Evolutionary conservation across 2,113 vertebrate genomes (phyloP).

Genomic region (Elachura formosa): DNA sequence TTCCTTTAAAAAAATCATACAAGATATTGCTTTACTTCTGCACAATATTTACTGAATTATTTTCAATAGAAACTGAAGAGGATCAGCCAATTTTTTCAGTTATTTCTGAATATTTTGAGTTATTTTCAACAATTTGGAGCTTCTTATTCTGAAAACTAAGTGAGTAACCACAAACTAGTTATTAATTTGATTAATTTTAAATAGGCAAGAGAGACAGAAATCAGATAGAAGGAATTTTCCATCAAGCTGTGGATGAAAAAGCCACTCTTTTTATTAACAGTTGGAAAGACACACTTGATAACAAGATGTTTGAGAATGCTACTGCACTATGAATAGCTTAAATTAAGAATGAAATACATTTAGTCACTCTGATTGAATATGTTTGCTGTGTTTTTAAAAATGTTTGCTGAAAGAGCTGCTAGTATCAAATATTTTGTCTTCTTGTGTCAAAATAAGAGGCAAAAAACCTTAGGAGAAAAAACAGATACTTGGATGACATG

Average conservation of each 20-base stretch:
- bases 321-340: background rate
- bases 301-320: background rate
- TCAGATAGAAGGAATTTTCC: background rate
- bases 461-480: background rate
- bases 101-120: background rate
- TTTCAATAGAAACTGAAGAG: background rate
- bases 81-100: background rate
- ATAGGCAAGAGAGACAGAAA: background rate
- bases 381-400: background rate
- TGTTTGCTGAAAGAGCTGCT: background rate
- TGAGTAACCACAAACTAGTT: background rate
- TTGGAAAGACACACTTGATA: background rate
- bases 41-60: background rate
- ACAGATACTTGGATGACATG: background rate
- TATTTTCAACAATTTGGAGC: background rate
- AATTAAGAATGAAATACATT: background rate
- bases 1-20: background rate
- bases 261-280: background rate
- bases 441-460: background rate
- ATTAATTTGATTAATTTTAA: constrained; percentile 19
- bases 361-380: background rate
- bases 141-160: background rate
- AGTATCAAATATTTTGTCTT: background rate
- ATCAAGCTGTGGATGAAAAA: background rate
- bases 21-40: background rate